Conservation (phyloP, 2,888 invertebrate genomes). For the Pyrrhosoma nymphula region DNA sequence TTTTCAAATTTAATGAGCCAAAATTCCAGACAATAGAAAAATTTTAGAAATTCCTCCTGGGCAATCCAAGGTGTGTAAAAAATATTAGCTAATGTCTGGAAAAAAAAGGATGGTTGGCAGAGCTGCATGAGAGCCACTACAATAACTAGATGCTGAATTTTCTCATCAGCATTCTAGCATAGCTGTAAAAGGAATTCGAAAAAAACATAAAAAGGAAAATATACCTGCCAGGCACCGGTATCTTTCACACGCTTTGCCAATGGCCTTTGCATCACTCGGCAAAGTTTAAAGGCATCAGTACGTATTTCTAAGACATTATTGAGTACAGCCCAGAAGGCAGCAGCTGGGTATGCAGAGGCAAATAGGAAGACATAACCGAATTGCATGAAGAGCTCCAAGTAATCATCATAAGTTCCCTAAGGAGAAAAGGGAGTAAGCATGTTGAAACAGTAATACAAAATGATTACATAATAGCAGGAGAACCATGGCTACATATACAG, state of each 20-base stretch:
- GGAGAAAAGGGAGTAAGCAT: conserved; percentile 70
- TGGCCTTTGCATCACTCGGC: conserved; percentile 85
- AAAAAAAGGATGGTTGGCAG: no score
- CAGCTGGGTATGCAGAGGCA: conserved; percentile 88
- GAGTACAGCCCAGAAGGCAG: conserved; percentile 86
- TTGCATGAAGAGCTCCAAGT: conserved; percentile 88
- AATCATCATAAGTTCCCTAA: conserved; percentile 87
- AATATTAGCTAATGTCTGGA: no score
- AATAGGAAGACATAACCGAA: conserved; percentile 90
- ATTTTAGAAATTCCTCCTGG: no score
- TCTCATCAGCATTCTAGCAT: background rate
- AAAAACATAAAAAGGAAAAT: background rate
- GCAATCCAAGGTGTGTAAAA: no score
- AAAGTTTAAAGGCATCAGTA: conserved; percentile 87
- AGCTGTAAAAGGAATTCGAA: no score
- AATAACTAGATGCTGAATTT: no score
- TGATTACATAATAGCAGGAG: no score
- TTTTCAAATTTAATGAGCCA: no score
- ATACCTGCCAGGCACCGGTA: conserved; percentile 89
- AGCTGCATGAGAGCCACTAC: no score
- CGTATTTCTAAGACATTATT: conserved; percentile 88
- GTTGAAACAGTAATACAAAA: background rate
- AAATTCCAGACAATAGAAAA: no score
- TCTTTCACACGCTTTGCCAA: conserved; percentile 84
- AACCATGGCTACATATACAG: no score